These are phyloP conservation scores for Plebejus argus DNA, from an alignment of 2,888 invertebrate genomes.

Conservation along the genomic window DNA sequence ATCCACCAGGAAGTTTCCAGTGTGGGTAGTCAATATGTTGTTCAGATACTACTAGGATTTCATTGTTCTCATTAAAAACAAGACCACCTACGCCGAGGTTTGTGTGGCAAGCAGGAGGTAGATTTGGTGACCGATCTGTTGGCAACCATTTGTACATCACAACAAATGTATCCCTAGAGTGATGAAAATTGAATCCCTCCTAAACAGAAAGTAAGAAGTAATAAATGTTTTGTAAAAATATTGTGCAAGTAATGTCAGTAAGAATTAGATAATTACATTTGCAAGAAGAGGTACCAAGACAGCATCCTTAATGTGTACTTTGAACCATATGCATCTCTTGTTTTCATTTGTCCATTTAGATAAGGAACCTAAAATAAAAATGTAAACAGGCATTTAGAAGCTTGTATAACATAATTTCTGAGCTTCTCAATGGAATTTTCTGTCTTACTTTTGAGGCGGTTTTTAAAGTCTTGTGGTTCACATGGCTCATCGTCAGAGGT, in stretches of 20 bases:
- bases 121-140: slow-evolving; percentile 77
- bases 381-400: slow-evolving; percentile 16
- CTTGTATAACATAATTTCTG: not conserved
- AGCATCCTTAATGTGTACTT: slow-evolving; percentile 85
- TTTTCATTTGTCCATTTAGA: slow-evolving; percentile 83
- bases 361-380: slow-evolving; percentile 82
- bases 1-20: slow-evolving; percentile 91
- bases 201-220: not conserved
- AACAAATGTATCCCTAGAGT: slow-evolving; percentile 89
- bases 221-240: not conserved
- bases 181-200: slow-evolving; percentile 91
- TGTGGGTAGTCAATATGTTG: slow-evolving; percentile 80
- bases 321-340: slow-evolving; percentile 90
- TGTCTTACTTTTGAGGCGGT: slow-evolving; percentile 80
- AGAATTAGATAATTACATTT: slow-evolving; percentile 70
- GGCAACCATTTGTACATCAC: slow-evolving; percentile 92
- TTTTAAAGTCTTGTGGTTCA: slow-evolving; percentile 68
- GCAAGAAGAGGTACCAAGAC: slow-evolving; percentile 88
- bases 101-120: slow-evolving; percentile 90
- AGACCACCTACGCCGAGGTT: slow-evolving; percentile 91
- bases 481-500: slow-evolving; percentile 82
- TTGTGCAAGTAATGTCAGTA: not conserved
- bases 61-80: slow-evolving; percentile 88
- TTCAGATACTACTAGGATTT: slow-evolving; percentile 91
- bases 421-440: not conserved